phyloP scores from a whole-genome alignment of 2,797 vertebrate species.

The Acanthurus lineatus region DNA sequence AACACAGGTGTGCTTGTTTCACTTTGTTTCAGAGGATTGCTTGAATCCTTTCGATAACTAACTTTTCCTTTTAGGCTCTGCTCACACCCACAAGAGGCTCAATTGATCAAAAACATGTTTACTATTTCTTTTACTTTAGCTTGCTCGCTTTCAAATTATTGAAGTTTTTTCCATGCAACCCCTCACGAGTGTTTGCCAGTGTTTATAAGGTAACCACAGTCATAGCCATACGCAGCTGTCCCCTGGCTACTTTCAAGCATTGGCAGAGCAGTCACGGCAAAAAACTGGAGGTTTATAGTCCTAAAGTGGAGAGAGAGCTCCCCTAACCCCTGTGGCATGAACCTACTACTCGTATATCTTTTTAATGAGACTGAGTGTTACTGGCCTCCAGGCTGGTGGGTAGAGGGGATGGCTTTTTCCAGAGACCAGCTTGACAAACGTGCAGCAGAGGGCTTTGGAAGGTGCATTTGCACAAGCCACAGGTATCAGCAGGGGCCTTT shows the following conservation, averaged over 20 bases:
- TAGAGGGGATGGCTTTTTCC: conserved; percentile 62
- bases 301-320: conserved; percentile 68
- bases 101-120: conserved; percentile 51
- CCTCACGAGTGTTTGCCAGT: not conserved
- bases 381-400: conserved; percentile 62
- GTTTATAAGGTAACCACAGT: conserved; percentile 29
- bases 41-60: conserved; percentile 33
- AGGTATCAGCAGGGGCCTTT: conserved; percentile 56
- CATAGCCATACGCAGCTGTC: conserved; percentile 55
- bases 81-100: conserved; percentile 11
- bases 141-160: not conserved
- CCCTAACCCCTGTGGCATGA: conserved; percentile 64
- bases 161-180: not conserved
- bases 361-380: conserved; percentile 72
- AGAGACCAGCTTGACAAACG: conserved; percentile 46
- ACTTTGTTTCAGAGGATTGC: conserved; percentile 34
- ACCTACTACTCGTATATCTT: conserved; percentile 67
- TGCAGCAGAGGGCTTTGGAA: conserved; percentile 43
- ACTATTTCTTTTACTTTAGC: conserved; percentile 9
- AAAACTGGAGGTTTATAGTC: conserved; percentile 70
- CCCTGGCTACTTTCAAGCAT: conserved; percentile 63
- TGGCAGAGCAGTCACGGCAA: conserved; percentile 42
- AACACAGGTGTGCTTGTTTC: conserved; percentile 1
- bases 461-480: conserved; percentile 32
- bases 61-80: conserved; percentile 22